phyloP scores from a whole-genome alignment of 2,113 vertebrate species.

The Notarius quadriscutis region DNA sequence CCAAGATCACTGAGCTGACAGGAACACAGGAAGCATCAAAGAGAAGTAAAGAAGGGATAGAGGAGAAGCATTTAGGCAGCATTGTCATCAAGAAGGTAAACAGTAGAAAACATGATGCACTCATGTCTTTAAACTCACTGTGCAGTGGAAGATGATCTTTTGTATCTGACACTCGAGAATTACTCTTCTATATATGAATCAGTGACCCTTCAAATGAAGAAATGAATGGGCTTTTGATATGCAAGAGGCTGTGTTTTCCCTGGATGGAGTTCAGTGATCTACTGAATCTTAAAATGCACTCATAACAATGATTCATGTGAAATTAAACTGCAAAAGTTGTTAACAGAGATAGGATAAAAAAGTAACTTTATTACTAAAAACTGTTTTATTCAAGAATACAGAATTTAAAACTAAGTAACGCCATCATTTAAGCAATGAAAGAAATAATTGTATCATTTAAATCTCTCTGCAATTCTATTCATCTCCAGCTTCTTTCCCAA shows the following conservation, averaged over 20 bases:
- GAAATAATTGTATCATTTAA: background rate
- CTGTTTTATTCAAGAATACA: background rate
- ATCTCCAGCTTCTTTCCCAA: background rate
- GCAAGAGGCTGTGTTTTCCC: background rate
- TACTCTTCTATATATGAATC: background rate
- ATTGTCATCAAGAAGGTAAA: slow-evolving; percentile 7
- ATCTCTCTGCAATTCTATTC: background rate
- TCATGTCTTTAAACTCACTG: background rate
- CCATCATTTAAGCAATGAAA: background rate
- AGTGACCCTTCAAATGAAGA: background rate
- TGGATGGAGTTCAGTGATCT: background rate
- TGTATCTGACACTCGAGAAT: background rate
- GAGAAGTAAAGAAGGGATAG: background rate
- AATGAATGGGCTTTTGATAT: background rate
- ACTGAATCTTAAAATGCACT: background rate
- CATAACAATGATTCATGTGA: background rate
- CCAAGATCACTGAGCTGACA: slow-evolving; percentile 13
- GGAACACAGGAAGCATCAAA: background rate
- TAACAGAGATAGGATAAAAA: background rate
- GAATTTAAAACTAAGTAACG: background rate
- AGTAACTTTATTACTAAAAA: background rate
- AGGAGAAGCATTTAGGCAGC: slow-evolving; percentile 3
- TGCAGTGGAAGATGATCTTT: background rate
- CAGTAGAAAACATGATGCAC: background rate
- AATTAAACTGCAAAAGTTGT: background rate